Evolutionary conservation across 2,888 invertebrate genomes (phyloP).

Genomic region (Campopleginae sp.): DNA sequence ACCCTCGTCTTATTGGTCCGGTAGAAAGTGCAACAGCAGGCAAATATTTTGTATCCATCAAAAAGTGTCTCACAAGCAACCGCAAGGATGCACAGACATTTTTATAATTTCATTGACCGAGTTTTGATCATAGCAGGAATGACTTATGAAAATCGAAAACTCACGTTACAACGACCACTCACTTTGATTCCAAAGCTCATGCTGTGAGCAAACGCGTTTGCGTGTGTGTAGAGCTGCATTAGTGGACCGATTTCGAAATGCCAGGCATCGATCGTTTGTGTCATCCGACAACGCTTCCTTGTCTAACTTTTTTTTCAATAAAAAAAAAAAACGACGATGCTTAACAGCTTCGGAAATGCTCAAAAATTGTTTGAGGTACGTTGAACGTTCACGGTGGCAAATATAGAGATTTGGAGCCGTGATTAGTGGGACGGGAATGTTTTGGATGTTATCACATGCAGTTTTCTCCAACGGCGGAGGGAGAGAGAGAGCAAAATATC

Average conservation of each 20-base stretch:
- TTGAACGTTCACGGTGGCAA: too few species aligned
- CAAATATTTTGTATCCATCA: neutral
- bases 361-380: neutral
- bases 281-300: neutral
- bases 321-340: neutral
- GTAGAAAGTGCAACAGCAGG: too few species aligned
- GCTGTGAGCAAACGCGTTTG: too few species aligned
- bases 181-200: neutral
- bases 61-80: neutral
- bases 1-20: neutral
- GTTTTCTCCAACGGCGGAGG: conserved; percentile 27
- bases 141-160: neutral
- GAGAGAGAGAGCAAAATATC: conserved; percentile 28
- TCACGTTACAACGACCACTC: neutral
- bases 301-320: neutral
- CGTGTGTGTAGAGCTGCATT: too few species aligned
- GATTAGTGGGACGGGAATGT: neutral
- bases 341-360: neutral
- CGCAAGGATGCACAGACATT: neutral
- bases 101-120: neutral
- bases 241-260: neutral
- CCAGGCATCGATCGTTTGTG: neutral
- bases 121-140: neutral
- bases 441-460: conserved; percentile 31
- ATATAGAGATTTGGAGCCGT: too few species aligned